Percentiles rank a stretch among this genome's conserved stretches.
phyloP scores from a whole-genome alignment of 2,797 vertebrate genomes.

The Amblyopsis hoosieri region DNA sequence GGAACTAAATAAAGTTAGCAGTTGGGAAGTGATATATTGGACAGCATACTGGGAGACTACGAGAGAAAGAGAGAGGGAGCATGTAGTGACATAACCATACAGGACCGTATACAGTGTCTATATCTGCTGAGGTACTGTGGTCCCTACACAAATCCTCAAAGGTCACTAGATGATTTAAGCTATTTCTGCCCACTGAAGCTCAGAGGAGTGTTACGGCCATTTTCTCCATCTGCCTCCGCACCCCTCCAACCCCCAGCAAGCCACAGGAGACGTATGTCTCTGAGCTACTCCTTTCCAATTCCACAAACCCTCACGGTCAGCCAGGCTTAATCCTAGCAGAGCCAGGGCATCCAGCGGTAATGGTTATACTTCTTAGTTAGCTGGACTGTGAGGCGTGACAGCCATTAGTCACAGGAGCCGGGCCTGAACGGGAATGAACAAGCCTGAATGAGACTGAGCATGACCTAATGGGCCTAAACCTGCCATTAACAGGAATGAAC shows the following conservation, averaged over 20 bases:
- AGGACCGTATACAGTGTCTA: too few relatives aligned
- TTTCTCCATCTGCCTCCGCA: conserved; percentile 2
- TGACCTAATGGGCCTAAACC: too few relatives aligned
- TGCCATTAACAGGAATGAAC: too few relatives aligned
- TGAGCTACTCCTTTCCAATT: conserved; percentile 46
- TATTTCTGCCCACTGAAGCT: background rate
- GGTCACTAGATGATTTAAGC: background rate
- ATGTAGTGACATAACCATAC: too few relatives aligned
- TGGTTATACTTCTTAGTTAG: conserved; percentile 43
- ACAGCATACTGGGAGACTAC: too few relatives aligned
- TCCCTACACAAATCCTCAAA: too few relatives aligned
- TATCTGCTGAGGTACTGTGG: too few relatives aligned
- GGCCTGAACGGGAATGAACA: conserved; percentile 28
- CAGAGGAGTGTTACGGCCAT: background rate
- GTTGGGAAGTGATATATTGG: too few relatives aligned
- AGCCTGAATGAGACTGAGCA: background rate
- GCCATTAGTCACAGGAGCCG: conserved; percentile 44
- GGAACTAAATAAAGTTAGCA: too few relatives aligned
- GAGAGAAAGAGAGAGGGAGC: too few relatives aligned
- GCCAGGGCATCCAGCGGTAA: conserved; percentile 50
- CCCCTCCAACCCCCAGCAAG: conserved; percentile 48
- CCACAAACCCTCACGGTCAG: conserved; percentile 57
- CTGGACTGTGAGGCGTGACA: conserved; percentile 62
- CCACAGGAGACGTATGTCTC: conserved; percentile 46
- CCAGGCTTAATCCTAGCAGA: conserved; percentile 43